phyloP scores from a whole-genome alignment of 2,797 vertebrate genomes.

The Poeciliopsis turneri region DNA sequence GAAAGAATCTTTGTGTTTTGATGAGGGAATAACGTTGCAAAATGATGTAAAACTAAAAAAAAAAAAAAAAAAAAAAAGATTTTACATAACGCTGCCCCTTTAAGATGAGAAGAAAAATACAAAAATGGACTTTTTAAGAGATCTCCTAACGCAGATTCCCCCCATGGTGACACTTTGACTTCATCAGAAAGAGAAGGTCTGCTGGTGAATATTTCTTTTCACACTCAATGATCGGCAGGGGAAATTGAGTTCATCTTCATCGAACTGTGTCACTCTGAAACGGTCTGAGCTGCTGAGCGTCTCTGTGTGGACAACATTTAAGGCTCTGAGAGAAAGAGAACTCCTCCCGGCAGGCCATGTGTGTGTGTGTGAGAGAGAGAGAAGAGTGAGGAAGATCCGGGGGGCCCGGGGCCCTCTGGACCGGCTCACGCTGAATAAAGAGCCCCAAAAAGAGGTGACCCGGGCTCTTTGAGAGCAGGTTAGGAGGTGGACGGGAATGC shows the following conservation, averaged over 20 bases:
- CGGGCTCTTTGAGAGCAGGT: conserved; percentile 85
- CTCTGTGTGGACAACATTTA: conserved; percentile 49
- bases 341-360: conserved; percentile 72
- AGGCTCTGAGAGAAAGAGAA: conserved; percentile 47
- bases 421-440: conserved; percentile 82
- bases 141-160: background rate
- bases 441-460: conserved; percentile 82
- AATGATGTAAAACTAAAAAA: too few relatives aligned
- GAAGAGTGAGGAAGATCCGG: conserved; percentile 70
- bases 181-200: conserved; percentile 26
- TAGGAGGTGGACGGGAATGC: conserved; percentile 78
- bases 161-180: conserved; percentile 19
- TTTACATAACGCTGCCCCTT: too few relatives aligned
- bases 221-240: conserved; percentile 10
- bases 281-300: conserved; percentile 28
- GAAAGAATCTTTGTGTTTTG: too few relatives aligned
- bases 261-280: conserved; percentile 33
- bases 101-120: background rate
- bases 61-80: too few relatives aligned
- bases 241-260: conserved; percentile 39
- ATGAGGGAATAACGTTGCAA: too few relatives aligned
- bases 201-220: conserved; percentile 34
- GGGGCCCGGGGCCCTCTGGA: conserved; percentile 74
- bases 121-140: background rate
- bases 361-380: conserved; percentile 38